phyloP scores from a whole-genome alignment of 2,888 invertebrate species.

The Capitulum mitella region DNA sequence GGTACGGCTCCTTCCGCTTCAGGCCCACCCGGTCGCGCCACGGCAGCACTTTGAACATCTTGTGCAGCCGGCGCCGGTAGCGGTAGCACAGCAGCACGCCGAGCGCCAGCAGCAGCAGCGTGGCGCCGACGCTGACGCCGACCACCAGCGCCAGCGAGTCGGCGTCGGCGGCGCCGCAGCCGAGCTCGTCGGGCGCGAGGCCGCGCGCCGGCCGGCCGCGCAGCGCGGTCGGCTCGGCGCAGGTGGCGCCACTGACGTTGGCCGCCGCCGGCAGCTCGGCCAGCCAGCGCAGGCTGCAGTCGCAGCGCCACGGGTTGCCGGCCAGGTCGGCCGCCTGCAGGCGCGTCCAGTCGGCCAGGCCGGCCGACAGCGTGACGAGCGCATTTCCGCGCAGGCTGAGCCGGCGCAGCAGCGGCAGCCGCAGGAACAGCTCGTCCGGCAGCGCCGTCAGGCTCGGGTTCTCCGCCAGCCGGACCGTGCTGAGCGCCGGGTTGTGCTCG shows the following conservation, averaged over 20 bases:
- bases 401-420: conserved; percentile 67
- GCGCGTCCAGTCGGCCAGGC: not conserved
- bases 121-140: not conserved
- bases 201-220: not conserved
- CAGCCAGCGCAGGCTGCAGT: conserved; percentile 1
- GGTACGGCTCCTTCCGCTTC: conserved; percentile 18
- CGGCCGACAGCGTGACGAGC: conserved; percentile 43
- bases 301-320: not conserved
- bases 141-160: not conserved
- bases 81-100: not conserved
- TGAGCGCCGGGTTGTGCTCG: conserved; percentile 59
- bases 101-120: not conserved
- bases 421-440: conserved; percentile 74
- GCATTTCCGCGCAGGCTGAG: conserved; percentile 70
- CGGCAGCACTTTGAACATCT: conserved; percentile 23
- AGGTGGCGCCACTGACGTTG: not conserved
- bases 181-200: not conserved
- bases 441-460: conserved; percentile 64
- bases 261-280: conserved; percentile 55
- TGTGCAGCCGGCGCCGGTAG: conserved; percentile 24
- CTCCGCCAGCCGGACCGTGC: conserved; percentile 53
- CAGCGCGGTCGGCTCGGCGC: not conserved
- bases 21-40: conserved; percentile 20
- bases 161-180: not conserved
- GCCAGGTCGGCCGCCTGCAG: not conserved